Base-by-base conservation (phyloP, 1,140 invertebrate genomes). In the Diuraphis noxia region DNA sequence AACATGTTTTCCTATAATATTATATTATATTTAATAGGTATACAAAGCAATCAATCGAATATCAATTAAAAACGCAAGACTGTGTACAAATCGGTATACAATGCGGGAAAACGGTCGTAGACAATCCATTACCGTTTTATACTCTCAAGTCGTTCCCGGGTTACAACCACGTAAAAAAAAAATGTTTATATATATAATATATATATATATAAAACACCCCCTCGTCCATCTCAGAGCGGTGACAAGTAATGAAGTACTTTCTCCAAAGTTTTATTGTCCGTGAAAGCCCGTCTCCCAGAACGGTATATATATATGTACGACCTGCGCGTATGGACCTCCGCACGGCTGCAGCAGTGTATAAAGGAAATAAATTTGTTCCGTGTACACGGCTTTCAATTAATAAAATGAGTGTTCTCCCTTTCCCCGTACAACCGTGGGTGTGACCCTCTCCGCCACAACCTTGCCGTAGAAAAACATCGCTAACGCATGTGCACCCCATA, bases 241-340 rank as follows among this genome's bases (percentile, higher is more conserved):
- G 89, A 82, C 89, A 82, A 82, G 43, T 91, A 91, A 91, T 91
- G 89, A 91, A 91, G 89, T 52, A 91, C 89, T 91, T 82, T 91
- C 77, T 91, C 77, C 34, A 81, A 49, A 91, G 89, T 82, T 91
- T 81, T 91, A 91, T 91, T 91, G 77, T 91, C 89, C 89, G 89
- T 91, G 89, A 91, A 90, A 91, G 77, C 43, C 89, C 72, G 89
- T 91, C 77, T 90, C 72, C 52, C 43, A 52, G 89, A 82, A 91
- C 72, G 40, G 72, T 52, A 30, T 52, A 34, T 2, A 43, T 52
- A 30, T 52, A 34, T 2, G 36, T 87, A 52, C 85, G 43, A 5
- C 17, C 86, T 43, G 19, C 19, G n/a, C 49, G 4, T 40, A 43
- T 34, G 41, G 84, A 9, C 34, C 46, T 49, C 46, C 19, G 21